These are phyloP conservation scores for Tipula lateralis DNA, from an alignment of 2,888 invertebrate genomes.

Conservation along the genomic window DNA sequence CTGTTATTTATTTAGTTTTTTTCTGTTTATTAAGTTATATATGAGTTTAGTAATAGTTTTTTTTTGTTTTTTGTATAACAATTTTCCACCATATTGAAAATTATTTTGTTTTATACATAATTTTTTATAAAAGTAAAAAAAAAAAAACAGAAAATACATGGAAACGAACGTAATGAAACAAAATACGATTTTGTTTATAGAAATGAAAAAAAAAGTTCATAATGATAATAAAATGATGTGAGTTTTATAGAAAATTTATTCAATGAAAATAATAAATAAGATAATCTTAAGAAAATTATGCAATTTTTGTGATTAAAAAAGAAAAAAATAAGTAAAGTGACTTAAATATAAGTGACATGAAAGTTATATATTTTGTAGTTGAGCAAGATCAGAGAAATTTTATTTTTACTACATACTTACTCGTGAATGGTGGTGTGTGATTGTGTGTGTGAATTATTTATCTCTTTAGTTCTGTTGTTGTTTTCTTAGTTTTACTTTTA, in stretches of 20 bases:
- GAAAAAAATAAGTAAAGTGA: not conserved
- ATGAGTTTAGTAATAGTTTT: not conserved
- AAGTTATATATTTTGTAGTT: constrained; percentile 3
- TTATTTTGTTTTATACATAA: not conserved
- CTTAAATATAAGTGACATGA: not conserved
- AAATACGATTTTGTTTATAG: not conserved
- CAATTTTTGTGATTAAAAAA: not conserved
- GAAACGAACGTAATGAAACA: constrained; percentile 11
- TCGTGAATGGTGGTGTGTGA: constrained; percentile 14
- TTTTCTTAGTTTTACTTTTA: not conserved
- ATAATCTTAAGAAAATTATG: not conserved
- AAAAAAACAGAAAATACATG: not conserved
- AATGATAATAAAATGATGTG: constrained; percentile 19
- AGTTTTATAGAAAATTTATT: not conserved
- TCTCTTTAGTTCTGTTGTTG: not conserved
- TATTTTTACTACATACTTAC: not conserved
- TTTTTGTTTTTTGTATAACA: not conserved
- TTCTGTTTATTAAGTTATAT: constrained; percentile 14
- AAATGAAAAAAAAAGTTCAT: not conserved
- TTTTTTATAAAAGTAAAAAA: not conserved
- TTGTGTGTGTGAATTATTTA: not conserved
- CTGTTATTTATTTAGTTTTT: constrained; percentile 19
- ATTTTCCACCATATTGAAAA: constrained; percentile 29
- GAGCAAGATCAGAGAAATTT: not conserved
- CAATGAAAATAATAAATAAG: not conserved